Conservation (phyloP, 2,113 vertebrate species). For the Sardina pilchardus region DNA sequence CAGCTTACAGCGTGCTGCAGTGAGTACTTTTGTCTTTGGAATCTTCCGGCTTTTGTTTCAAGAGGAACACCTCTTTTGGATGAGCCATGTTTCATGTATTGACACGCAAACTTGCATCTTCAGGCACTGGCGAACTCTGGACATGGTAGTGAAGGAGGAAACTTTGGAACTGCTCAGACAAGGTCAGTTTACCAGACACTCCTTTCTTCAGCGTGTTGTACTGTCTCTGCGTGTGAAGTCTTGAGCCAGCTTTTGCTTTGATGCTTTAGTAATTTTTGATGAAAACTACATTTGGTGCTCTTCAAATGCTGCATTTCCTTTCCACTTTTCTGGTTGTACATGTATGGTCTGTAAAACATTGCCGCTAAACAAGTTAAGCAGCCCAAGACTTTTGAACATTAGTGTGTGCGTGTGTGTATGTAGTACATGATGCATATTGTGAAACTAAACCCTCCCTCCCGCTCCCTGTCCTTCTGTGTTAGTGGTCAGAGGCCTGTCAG, state of each 20-base stretch:
- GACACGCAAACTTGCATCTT: constrained; percentile 11
- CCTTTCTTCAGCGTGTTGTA: no score
- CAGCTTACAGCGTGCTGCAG: constrained; percentile 86
- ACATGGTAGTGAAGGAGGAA: constrained; percentile 79
- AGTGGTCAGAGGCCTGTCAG: constrained; percentile 83
- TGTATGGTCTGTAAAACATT: no score
- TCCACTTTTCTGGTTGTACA: no score
- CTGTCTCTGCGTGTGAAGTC: no score
- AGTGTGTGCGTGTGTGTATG: no score
- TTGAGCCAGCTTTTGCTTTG: no score
- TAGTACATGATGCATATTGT: not conserved
- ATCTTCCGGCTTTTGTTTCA: not conserved
- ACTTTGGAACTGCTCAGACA: constrained; percentile 81
- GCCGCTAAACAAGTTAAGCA: no score
- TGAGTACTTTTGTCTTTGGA: constrained; percentile 68
- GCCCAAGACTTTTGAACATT: no score
- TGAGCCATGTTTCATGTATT: not conserved
- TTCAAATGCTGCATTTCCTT: no score
- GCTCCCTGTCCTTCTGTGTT: not conserved
- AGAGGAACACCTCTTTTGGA: not conserved
- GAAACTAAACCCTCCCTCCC: not conserved
- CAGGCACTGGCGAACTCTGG: constrained; percentile 79
- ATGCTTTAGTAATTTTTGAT: no score
- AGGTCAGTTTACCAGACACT: constrained; percentile 66
- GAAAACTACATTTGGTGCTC: no score